Percentiles rank a stretch among this genome's conserved stretches.
phyloP scores from a whole-genome alignment of 2,888 invertebrate genomes.

The Sphaerophoria rueppellii region DNA sequence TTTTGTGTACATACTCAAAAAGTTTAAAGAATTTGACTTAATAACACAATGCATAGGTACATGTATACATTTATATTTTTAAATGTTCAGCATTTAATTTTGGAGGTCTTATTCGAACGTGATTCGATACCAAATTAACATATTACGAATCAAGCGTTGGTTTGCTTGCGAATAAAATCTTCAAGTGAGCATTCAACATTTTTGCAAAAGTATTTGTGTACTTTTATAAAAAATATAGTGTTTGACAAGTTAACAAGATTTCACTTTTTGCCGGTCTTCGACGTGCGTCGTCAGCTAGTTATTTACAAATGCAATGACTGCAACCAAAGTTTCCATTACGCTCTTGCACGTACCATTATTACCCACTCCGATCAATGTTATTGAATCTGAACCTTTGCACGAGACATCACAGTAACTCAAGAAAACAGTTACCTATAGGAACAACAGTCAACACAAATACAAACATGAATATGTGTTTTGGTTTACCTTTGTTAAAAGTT shows the following conservation, averaged over 20 bases:
- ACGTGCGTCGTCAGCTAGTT: background rate
- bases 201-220: background rate
- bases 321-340: conserved; percentile 4
- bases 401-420: conserved; percentile 4
- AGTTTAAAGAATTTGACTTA: no score
- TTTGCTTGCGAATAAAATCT: conserved; percentile 35
- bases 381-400: conserved; percentile 4
- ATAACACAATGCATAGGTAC: no score
- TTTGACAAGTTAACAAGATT: conserved; percentile 36
- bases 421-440: conserved; percentile 14
- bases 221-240: background rate
- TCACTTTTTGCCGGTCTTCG: conserved; percentile 28
- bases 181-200: background rate
- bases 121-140: background rate
- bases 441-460: no score
- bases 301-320: conserved; percentile 25
- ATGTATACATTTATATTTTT: no score
- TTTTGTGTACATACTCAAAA: no score
- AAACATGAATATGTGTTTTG: background rate
- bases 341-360: background rate
- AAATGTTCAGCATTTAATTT: background rate
- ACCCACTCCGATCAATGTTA: conserved; percentile 11
- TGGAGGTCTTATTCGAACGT: background rate
- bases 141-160: no score
- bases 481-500: conserved; percentile 1